Conservation (phyloP, 2,113 vertebrate genomes). For the Plestiodon gilberti region DNA sequence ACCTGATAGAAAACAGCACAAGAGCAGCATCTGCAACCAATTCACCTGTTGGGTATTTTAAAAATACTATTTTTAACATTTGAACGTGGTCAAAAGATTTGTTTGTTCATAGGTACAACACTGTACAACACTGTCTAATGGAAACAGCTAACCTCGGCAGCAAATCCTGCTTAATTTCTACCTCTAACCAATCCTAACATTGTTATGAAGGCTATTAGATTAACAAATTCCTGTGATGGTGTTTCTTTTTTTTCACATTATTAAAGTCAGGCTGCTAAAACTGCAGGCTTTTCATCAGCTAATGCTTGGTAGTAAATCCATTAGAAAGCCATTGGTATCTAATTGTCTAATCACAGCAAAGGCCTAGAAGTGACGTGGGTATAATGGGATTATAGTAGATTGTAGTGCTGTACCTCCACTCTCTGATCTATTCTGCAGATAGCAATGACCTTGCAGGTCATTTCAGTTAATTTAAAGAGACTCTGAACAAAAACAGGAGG, state of each 20-base stretch:
- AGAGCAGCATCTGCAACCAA: not conserved
- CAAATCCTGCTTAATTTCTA: conserved; percentile 60
- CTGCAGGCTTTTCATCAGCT: conserved; percentile 69
- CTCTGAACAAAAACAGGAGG: not conserved
- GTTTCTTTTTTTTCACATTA: conserved; percentile 49
- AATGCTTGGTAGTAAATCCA: conserved; percentile 75
- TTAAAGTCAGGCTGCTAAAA: conserved; percentile 54
- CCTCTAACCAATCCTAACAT: conserved; percentile 27
- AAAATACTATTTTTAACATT: not conserved
- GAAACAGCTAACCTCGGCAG: conserved; percentile 30
- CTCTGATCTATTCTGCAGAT: conserved; percentile 53
- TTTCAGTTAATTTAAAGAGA: conserved; percentile 58
- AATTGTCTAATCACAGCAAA: conserved; percentile 74
- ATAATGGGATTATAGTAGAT: conserved; percentile 76
- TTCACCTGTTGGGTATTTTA: not conserved
- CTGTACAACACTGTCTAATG: not conserved
- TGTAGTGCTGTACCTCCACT: conserved; percentile 40
- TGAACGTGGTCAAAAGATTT: not conserved
- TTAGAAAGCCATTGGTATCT: conserved; percentile 76
- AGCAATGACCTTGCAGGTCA: conserved; percentile 57
- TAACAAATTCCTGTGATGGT: conserved; percentile 55
- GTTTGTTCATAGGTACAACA: not conserved
- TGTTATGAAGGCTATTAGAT: conserved; percentile 64
- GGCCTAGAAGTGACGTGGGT: conserved; percentile 66
- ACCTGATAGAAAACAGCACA: not conserved